phyloP scores from a whole-genome alignment of 2,113 vertebrate species.

The Nettapus auritus region DNA sequence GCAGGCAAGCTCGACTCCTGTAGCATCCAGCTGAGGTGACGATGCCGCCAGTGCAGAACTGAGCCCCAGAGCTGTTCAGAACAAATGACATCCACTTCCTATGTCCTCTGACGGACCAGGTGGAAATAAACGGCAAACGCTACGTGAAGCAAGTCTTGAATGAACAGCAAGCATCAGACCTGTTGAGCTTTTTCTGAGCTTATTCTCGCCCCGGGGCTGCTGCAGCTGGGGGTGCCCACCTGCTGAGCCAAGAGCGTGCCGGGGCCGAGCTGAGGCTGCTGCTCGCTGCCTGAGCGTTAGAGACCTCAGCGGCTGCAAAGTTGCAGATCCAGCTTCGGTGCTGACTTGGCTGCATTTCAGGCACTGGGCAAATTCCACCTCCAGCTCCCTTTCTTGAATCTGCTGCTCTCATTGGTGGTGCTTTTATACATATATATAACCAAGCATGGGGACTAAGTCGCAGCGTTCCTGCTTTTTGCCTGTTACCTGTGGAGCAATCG shows the following conservation, averaged over 20 bases:
- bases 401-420: background rate
- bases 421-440: background rate
- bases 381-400: background rate
- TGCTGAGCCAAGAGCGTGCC: background rate
- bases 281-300: accelerated
- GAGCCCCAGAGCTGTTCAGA: background rate
- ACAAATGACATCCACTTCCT: background rate
- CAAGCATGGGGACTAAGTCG: background rate
- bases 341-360: accelerated
- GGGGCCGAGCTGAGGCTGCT: background rate
- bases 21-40: background rate
- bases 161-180: background rate
- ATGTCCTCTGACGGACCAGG: background rate
- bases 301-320: accelerated
- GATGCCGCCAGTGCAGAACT: background rate
- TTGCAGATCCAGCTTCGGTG: background rate
- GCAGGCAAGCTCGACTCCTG: background rate
- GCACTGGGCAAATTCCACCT: background rate
- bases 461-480: background rate
- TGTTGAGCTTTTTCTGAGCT: background rate
- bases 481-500: background rate
- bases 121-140: background rate
- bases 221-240: background rate
- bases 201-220: background rate
- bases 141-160: background rate